Conservation (phyloP, 2,113 vertebrate genomes). For the Willisornis vidua region DNA sequence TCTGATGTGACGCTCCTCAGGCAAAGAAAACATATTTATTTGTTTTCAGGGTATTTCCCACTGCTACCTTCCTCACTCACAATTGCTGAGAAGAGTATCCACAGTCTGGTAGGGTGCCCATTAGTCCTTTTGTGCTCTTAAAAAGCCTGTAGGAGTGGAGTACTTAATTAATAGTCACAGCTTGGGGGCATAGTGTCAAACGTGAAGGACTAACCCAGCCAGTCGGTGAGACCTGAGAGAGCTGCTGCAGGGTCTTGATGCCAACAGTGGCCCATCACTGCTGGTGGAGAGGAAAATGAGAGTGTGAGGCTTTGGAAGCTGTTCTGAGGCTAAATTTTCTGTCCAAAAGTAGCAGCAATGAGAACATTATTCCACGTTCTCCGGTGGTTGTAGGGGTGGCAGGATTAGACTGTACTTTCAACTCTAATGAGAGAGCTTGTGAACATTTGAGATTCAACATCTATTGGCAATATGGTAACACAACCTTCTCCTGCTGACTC, state of each 20-base stretch:
- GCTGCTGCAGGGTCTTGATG: neutral
- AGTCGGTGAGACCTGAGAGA: neutral
- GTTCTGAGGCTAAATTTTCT: neutral
- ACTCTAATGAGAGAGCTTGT: neutral
- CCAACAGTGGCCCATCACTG: neutral
- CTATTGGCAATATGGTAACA: neutral
- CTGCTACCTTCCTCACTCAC: neutral
- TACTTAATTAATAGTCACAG: neutral
- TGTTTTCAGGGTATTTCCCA: neutral
- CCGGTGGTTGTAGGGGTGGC: neutral
- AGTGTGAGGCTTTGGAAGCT: neutral
- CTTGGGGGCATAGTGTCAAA: neutral
- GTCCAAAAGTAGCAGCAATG: neutral
- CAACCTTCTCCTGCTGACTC: neutral
- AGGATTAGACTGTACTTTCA: neutral
- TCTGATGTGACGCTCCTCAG: neutral
- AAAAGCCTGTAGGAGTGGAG: neutral
- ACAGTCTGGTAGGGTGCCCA: neutral
- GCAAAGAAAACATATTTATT: neutral
- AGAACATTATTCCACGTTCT: neutral
- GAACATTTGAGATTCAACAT: neutral
- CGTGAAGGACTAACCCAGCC: neutral
- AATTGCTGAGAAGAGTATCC: neutral
- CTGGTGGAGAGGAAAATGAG: neutral
- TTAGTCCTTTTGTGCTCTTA: neutral